Evolutionary conservation across 1,140 invertebrate species (phyloP), one percentile per base, ranked within the genome.

Genomic region (Rhizoglyphus robini): DNA sequence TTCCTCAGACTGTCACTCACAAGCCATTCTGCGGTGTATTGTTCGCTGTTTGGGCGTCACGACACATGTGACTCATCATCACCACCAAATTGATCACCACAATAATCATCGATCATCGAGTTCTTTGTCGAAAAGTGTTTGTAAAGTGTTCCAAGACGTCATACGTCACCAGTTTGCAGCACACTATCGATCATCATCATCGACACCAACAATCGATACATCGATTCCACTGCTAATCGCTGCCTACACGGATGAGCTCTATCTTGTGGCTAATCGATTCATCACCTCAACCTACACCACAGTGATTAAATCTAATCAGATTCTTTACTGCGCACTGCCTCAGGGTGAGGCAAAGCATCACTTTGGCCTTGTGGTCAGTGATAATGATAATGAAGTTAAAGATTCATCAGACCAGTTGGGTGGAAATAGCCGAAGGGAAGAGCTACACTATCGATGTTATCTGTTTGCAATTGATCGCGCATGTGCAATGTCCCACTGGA

Each of bases 21-120:
- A 63, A 59, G 65, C 65, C 18, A 38, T 90, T 63, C 88, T 88
- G 71, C 82, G 86, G 67, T 88, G 87, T 0, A 83, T 96, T 18
- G 88, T 96, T 2, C 91, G 92, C 0, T 96, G 96, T 75, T 79
- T 96, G 54, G 92, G 93, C 3, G 94, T 91, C 0, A 3, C 23
- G 3, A 13, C 15, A 13, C 23, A 25, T 51, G 20, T 4, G 13
- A 20, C 18, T 20, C 5, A 49, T 11, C 8, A 49, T 49, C 15
- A 4, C 13, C n/a, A 23, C 23, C 4, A 51, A 20, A 1, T 25
- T 2, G 20, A 51, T 3, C 23, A 41, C 8, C 36, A 41, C 18
- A 41, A 41, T 41, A 18, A 41, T 41, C 36, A 41, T 41, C 36
- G 36, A 41, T 41, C 36, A 41, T 41, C 36, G 8, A 11, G 8